phyloP scores from a whole-genome alignment of 2,888 invertebrate genomes.

The Melanostoma scalare region DNA sequence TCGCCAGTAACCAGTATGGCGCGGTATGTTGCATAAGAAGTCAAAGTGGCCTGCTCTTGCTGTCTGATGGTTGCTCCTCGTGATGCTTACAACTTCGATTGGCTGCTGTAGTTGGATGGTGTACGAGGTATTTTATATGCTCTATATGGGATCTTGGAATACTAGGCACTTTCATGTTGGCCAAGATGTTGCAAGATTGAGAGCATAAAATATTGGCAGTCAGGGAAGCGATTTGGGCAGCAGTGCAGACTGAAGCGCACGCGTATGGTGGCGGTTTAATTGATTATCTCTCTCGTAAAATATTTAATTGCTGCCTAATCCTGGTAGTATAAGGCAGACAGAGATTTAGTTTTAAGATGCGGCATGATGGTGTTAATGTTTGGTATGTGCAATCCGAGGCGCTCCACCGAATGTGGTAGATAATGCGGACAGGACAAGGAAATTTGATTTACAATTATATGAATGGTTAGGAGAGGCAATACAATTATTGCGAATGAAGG shows the following conservation, averaged over 20 bases:
- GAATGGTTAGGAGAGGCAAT: no score
- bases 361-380: slow-evolving; percentile 44
- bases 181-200: slow-evolving; percentile 56
- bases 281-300: slow-evolving; percentile 63
- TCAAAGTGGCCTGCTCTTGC: slow-evolving; percentile 64
- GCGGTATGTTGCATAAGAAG: slow-evolving; percentile 47
- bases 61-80: slow-evolving; percentile 48
- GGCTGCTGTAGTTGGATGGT: slow-evolving; percentile 38
- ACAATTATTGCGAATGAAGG: no score
- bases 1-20: background rate
- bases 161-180: slow-evolving; percentile 41
- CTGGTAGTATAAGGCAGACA: slow-evolving; percentile 7
- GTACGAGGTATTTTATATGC: background rate
- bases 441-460: no score
- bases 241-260: slow-evolving; percentile 17
- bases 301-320: slow-evolving; percentile 55
- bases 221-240: slow-evolving; percentile 1
- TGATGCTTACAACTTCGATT: slow-evolving; percentile 61
- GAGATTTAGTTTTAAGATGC: background rate
- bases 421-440: no score
- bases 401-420: background rate
- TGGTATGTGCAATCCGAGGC: slow-evolving; percentile 14
- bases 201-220: slow-evolving; percentile 35
- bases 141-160: background rate
- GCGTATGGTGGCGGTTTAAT: slow-evolving; percentile 61